Conservation (phyloP, 1,140 invertebrate genomes). For the Hirudo medicinalis region DNA sequence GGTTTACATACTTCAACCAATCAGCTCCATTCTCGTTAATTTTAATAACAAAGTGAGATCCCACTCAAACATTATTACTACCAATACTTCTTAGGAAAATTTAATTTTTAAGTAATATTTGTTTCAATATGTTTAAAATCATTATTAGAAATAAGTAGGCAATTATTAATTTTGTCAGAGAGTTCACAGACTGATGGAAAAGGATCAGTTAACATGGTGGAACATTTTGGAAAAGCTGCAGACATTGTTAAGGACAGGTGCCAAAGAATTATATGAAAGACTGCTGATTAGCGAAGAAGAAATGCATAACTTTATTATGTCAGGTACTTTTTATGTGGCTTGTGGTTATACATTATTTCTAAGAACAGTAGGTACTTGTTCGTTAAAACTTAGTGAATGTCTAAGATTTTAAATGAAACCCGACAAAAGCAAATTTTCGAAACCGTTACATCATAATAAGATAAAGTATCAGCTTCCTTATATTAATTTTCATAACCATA, state of each 20-base stretch:
- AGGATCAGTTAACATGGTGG: conserved; percentile 59
- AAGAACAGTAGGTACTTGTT: not conserved
- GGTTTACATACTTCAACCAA: conserved; percentile 83
- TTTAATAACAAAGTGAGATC: conserved; percentile 84
- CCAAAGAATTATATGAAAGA: conserved; percentile 63
- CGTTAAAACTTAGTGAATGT: not conserved
- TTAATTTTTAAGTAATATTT: not conserved
- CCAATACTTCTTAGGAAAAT: not conserved
- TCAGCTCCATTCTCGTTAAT: conserved; percentile 89
- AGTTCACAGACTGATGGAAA: conserved; percentile 15
- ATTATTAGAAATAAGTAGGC: not conserved
- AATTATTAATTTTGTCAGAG: conserved; percentile 9
- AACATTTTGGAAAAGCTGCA: conserved; percentile 88
- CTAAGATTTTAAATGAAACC: too few relatives aligned
- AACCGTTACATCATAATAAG: too few relatives aligned
- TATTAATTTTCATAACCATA: not conserved
- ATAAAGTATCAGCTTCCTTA: not conserved
- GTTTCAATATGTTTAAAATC: not conserved
- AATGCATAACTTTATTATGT: conserved; percentile 65
- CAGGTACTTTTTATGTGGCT: conserved; percentile 52
- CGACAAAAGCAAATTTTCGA: not conserved
- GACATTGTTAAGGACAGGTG: conserved; percentile 78
- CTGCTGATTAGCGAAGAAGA: conserved; percentile 79
- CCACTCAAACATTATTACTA: not conserved
- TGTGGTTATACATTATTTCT: conserved; percentile 15